Evolutionary conservation across 2,888 invertebrate genomes (phyloP).

Genomic region (Villa cingulata): DNA sequence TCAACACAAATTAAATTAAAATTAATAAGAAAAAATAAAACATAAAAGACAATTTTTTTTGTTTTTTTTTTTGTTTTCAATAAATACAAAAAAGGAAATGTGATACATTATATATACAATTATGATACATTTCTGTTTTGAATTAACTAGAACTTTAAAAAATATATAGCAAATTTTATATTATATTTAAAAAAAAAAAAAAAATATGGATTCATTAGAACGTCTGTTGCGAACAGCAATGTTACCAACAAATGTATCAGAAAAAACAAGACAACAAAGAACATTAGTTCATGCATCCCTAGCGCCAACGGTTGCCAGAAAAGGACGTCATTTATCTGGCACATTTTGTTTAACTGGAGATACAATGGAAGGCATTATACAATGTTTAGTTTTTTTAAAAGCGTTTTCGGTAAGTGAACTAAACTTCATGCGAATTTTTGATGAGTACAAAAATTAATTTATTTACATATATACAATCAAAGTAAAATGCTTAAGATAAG

Average conservation of each 20-base stretch:
- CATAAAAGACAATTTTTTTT: no score
- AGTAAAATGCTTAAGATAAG: no score
- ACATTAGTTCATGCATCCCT: constrained; percentile 66
- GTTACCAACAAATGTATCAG: constrained; percentile 49
- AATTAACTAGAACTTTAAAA: no score
- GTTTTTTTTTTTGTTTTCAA: no score
- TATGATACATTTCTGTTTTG: no score
- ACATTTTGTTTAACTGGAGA: constrained; percentile 82
- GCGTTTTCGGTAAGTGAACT: constrained; percentile 73
- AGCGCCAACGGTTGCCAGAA: constrained; percentile 58
- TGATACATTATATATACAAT: no score
- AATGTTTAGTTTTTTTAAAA: constrained; percentile 82
- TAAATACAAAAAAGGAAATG: no score
- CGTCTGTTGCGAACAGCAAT: constrained; percentile 62
- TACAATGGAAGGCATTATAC: constrained; percentile 87
- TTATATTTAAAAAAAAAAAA: constrained; percentile 1
- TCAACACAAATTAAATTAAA: no score
- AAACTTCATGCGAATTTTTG: not conserved
- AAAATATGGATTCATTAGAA: constrained; percentile 65
- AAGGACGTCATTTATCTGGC: constrained; percentile 71
- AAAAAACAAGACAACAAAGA: constrained; percentile 41
- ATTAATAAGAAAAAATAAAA: no score
- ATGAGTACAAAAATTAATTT: no score
- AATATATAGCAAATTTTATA: no score
- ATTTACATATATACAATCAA: no score